A percentile compares a stretch with the other conserved stretches of the same genome.
These are phyloP conservation scores for Rhinichthys osculus DNA, from an alignment of 2,797 vertebrate genomes.

Conservation along the genomic window DNA sequence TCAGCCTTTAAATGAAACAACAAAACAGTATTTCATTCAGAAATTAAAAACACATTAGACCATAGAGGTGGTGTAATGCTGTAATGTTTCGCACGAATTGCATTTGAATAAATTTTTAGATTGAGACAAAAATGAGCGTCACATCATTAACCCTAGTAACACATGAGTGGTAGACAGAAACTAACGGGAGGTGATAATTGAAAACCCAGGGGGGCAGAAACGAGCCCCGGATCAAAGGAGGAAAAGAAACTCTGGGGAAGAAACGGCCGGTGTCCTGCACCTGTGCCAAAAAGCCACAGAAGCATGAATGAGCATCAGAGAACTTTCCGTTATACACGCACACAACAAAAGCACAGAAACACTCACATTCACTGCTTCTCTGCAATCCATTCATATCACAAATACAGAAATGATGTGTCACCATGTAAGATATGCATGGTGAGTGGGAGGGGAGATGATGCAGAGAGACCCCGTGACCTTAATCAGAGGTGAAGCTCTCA, in stretches of 20 bases:
- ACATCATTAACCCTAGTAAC: conserved; percentile 24
- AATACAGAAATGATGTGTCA: conserved; percentile 57
- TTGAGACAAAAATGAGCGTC: not conserved
- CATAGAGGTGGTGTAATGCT: not conserved
- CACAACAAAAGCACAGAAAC: conserved; percentile 28
- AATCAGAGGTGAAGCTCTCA: not conserved
- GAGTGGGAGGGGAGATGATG: conserved; percentile 1
- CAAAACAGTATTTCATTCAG: not conserved
- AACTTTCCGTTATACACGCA: conserved; percentile 44
- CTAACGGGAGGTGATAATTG: conserved; percentile 4
- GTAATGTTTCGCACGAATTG: not conserved
- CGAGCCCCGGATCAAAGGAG: conserved; percentile 41
- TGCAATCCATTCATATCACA: conserved; percentile 47
- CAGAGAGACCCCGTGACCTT: not conserved
- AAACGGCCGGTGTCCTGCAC: conserved; percentile 48
- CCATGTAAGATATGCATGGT: conserved; percentile 7
- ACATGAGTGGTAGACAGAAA: conserved; percentile 22
- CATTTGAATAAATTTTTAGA: conserved; percentile 4
- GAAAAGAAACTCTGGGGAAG: conserved; percentile 44
- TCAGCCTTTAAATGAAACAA: not conserved
- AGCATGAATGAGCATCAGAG: conserved; percentile 37
- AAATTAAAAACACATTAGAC: not conserved
- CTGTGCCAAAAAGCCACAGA: conserved; percentile 31
- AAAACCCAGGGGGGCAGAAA: conserved; percentile 37
- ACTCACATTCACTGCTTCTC: conserved; percentile 37